Evolutionary conservation across 2,888 invertebrate species (phyloP).

Genomic region (Drosophila phalerata): DNA sequence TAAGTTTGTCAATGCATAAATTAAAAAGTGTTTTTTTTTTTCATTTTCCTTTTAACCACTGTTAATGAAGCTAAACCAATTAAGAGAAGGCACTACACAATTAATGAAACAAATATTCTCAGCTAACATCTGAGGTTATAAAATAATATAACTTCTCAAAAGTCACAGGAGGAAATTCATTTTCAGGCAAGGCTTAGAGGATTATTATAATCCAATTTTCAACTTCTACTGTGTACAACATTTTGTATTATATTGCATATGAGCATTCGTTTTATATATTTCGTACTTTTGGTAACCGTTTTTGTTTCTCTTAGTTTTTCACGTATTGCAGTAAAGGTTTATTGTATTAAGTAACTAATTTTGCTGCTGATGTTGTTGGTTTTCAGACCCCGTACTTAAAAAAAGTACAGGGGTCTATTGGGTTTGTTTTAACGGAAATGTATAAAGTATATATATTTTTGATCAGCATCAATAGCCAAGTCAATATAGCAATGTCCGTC

Average conservation of each 20-base stretch:
- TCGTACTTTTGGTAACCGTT: conserved; percentile 40
- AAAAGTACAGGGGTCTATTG: too few species aligned
- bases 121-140: too few species aligned
- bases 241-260: conserved; percentile 37
- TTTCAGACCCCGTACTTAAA: too few species aligned
- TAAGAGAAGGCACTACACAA: conserved; percentile 49
- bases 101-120: conserved; percentile 46
- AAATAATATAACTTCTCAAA: conserved; percentile 69
- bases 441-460: too few species aligned
- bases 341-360: conserved; percentile 76
- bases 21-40: conserved; percentile 70
- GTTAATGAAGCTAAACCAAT: conserved; percentile 76
- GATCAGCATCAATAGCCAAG: too few species aligned
- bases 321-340: conserved; percentile 79
- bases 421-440: too few species aligned
- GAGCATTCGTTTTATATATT: conserved; percentile 41
- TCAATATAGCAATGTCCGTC: too few species aligned
- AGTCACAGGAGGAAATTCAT: neutral
- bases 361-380: neutral
- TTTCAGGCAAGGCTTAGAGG: conserved; percentile 44
- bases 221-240: conserved; percentile 66
- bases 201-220: conserved; percentile 80
- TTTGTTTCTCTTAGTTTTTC: too few species aligned
- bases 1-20: conserved; percentile 80
- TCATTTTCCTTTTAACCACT: conserved; percentile 34